Base-by-base conservation (phyloP, 37 sponge, comb jelly and placozoan species). In the Haliclona indistincta region DNA sequence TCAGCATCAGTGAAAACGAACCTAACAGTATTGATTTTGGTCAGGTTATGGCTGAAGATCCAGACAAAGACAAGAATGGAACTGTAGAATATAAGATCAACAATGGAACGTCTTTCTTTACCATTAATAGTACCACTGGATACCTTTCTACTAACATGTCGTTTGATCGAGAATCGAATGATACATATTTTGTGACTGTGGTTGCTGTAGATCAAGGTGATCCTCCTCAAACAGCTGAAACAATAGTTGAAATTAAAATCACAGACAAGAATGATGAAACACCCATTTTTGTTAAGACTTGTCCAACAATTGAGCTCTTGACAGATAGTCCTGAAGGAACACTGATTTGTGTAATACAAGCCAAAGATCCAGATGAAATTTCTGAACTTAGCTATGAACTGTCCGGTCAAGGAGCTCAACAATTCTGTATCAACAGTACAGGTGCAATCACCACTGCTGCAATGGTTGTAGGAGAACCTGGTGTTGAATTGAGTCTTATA, bases 251-350 rank as follows among this genome's bases (percentile, higher is more conserved):
- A 1, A 60, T 80, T 19, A 61, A 25, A 4, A 70, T 80, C 23
- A 29, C 10, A 29, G 83, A 82, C 47, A 28, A 42, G 5, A 67
- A 82, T 40, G 83, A 82, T 68, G 66, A 82, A 44, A 11, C 28
- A 13, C 83, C 83, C 2, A 38, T 40, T n/a, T 69, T 40, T 22
- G 51, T 29, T 15, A 69, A 41, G 47, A n/a, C 15, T 20, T 5
- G 5, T 43, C 10, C 44, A 4, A 39, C 44, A 25, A 8, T 44
- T 42, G 4, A 4, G 3, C 6, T 43, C 3, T 17, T 3, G 6
- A 29, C 70, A 3, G 70, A 69, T 69, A 10, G n/a, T 17, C 32
- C 70, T 23, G 26, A 42, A 3, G 70, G 70, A 10, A 43, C 70
- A 10, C 7, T 69, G 38, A 47, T 69, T 3, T 23, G 42, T 3